Conservation (phyloP, 2,888 invertebrate genomes). For the Lasioglossum morio region DNA sequence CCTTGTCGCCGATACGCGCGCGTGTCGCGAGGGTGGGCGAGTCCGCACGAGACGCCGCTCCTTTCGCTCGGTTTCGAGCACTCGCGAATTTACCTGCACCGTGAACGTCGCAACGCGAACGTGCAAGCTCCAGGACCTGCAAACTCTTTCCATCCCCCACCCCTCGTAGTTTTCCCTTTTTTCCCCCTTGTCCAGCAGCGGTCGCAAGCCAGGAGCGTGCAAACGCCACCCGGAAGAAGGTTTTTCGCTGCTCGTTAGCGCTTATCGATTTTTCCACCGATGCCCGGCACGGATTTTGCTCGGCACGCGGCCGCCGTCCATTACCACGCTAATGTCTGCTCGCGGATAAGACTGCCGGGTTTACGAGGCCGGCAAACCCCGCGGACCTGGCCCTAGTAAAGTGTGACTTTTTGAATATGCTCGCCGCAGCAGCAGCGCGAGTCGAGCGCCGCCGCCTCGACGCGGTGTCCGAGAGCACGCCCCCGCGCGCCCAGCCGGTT, state of each 20-base stretch:
- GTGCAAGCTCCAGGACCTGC: neutral
- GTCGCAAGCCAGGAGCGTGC: slow-evolving; percentile 31
- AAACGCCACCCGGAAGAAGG: slow-evolving; percentile 45
- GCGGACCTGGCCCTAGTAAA: neutral
- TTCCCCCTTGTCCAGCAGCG: neutral
- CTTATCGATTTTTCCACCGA: slow-evolving; percentile 48
- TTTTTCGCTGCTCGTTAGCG: slow-evolving; percentile 61
- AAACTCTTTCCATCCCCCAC: neutral
- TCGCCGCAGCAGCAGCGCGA: neutral
- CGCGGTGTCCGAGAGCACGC: neutral
- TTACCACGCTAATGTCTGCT: slow-evolving; percentile 42
- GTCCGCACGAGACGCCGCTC: slow-evolving; percentile 21
- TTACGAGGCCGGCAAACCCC: slow-evolving; percentile 3
- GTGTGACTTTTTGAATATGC: slow-evolving; percentile 15
- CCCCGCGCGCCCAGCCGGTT: neutral
- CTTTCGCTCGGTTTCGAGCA: neutral
- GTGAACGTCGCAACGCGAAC: neutral
- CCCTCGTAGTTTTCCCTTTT: neutral
- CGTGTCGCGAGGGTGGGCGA: slow-evolving; percentile 29
- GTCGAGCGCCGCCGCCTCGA: neutral
- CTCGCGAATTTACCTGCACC: slow-evolving; percentile 19
- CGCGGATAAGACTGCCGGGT: slow-evolving; percentile 15
- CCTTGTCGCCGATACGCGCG: slow-evolving; percentile 71
- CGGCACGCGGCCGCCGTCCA: slow-evolving; percentile 38
- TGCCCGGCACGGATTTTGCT: slow-evolving; percentile 24